These are phyloP conservation scores for Plemyria rubiginata DNA, from an alignment of 2,888 invertebrate genomes.

Conservation along the genomic window DNA sequence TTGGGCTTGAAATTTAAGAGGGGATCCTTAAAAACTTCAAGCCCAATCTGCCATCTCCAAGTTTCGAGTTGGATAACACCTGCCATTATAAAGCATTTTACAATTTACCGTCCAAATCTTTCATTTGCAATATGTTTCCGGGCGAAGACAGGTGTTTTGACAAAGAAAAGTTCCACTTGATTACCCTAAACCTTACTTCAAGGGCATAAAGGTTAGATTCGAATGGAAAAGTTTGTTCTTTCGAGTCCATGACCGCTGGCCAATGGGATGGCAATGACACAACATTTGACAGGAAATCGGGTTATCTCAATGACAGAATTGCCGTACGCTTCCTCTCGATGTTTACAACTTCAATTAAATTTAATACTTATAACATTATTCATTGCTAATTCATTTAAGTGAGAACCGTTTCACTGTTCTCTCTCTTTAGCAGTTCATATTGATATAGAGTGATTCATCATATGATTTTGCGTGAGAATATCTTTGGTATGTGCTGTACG, in stretches of 20 bases:
- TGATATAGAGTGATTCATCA: constrained; percentile 4
- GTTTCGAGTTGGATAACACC: constrained; percentile 17
- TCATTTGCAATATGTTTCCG: constrained; percentile 22
- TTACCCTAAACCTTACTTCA: constrained; percentile 1
- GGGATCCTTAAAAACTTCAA: constrained; percentile 5
- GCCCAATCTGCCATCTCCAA: constrained; percentile 4
- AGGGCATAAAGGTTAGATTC: constrained; percentile 18
- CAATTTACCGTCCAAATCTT: constrained; percentile 19
- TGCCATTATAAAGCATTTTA: constrained; percentile 16
- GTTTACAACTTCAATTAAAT: constrained; percentile 41
- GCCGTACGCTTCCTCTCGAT: constrained; percentile 59
- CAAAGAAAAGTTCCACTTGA: constrained; percentile 8
- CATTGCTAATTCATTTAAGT: background rate
- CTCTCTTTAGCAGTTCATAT: constrained; percentile 21
- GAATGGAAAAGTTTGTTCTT: constrained; percentile 17
- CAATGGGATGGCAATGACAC: constrained; percentile 33
- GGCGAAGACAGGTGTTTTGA: constrained; percentile 24
- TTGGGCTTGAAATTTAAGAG: no score
- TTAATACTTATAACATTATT: constrained; percentile 15
- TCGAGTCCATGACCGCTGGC: constrained; percentile 23
- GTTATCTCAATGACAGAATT: constrained; percentile 69
- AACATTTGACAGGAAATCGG: constrained; percentile 69
- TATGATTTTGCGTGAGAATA: constrained; percentile 8
- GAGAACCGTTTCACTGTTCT: constrained; percentile 4
- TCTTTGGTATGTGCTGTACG: constrained; percentile 11